These are phyloP conservation scores for Helicoverpa zea DNA, from an alignment of 1,140 invertebrate genomes.

Conservation along the genomic window DNA sequence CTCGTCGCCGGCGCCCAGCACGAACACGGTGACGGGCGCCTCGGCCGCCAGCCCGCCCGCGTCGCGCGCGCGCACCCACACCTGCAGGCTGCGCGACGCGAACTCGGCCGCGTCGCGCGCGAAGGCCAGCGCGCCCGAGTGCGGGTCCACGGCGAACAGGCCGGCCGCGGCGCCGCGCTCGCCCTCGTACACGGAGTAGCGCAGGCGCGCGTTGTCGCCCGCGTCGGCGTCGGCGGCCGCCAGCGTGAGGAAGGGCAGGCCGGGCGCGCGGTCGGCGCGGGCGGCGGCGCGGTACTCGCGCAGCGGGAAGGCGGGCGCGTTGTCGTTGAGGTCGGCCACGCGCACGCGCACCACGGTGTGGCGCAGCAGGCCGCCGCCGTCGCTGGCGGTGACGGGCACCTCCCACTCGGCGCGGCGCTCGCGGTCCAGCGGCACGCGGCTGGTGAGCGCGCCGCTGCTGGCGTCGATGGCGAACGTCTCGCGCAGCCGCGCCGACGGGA, in stretches of 20 bases:
- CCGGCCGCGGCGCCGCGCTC: slow-evolving; percentile 88
- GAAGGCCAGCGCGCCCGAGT: slow-evolving; percentile 90
- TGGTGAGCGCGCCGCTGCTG: slow-evolving; percentile 92
- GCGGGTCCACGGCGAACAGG: slow-evolving; percentile 90
- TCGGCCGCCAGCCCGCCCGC: slow-evolving; percentile 90
- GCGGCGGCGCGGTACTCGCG: slow-evolving; percentile 93
- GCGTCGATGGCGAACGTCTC: slow-evolving; percentile 94
- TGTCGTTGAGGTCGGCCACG: slow-evolving; percentile 95
- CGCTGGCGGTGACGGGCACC: slow-evolving; percentile 94
- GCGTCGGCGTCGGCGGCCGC: slow-evolving; percentile 89
- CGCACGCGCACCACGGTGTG: slow-evolving; percentile 93
- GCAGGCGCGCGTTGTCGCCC: slow-evolving; percentile 89
- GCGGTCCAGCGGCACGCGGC: slow-evolving; percentile 92
- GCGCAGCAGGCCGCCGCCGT: slow-evolving; percentile 93
- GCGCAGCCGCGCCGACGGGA: slow-evolving; percentile 92
- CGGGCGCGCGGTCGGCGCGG: slow-evolving; percentile 89
- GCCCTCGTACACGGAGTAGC: slow-evolving; percentile 91
- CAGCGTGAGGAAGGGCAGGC: slow-evolving; percentile 88
- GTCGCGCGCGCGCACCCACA: slow-evolving; percentile 96
- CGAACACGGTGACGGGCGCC: slow-evolving; percentile 92
- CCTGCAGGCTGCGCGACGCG: slow-evolving; percentile 94
- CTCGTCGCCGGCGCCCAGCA: slow-evolving; percentile 90
- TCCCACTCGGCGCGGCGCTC: slow-evolving; percentile 92
- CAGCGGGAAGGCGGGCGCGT: slow-evolving; percentile 93
- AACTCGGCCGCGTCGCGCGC: slow-evolving; percentile 87